Evolutionary conservation across 2,113 vertebrate genomes (phyloP).

Genomic region (Cygnus atratus): DNA sequence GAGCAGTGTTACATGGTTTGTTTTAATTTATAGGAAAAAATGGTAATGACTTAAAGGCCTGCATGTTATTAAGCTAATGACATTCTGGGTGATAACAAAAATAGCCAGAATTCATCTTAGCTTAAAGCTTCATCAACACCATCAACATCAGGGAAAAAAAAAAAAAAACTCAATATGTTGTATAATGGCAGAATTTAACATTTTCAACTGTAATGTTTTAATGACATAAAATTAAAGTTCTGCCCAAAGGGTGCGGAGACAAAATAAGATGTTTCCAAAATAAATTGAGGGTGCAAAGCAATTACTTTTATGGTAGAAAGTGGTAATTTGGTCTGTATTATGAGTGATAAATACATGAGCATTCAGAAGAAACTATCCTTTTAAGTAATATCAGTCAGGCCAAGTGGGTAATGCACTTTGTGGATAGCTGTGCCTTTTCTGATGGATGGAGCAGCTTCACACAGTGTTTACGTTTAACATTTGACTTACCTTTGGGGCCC

Average conservation of each 20-base stretch:
- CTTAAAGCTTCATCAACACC: background rate
- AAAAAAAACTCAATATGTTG: slow-evolving; percentile 29
- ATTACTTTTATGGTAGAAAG: background rate
- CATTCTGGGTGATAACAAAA: background rate
- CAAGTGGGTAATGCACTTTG: background rate
- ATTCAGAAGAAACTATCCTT: background rate
- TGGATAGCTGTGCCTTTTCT: background rate
- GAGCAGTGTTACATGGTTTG: background rate
- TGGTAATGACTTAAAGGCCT: background rate
- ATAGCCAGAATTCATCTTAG: slow-evolving; percentile 5
- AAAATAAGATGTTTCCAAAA: slow-evolving; percentile 60
- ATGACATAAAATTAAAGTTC: slow-evolving; percentile 69
- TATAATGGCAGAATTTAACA: slow-evolving; percentile 60
- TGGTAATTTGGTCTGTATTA: background rate
- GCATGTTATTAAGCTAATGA: background rate
- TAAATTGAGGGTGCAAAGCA: slow-evolving; percentile 44
- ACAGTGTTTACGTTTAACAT: background rate
- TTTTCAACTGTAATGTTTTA: slow-evolving; percentile 66
- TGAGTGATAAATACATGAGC: background rate
- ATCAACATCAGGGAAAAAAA: background rate
- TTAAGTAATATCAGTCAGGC: background rate
- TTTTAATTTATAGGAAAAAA: background rate
- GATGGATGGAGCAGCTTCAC: background rate
- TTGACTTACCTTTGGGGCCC: background rate
- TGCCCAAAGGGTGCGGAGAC: slow-evolving; percentile 46